Evolutionary conservation across 2,797 vertebrate genomes (phyloP).

Genomic region (Coreius guichenoti): DNA sequence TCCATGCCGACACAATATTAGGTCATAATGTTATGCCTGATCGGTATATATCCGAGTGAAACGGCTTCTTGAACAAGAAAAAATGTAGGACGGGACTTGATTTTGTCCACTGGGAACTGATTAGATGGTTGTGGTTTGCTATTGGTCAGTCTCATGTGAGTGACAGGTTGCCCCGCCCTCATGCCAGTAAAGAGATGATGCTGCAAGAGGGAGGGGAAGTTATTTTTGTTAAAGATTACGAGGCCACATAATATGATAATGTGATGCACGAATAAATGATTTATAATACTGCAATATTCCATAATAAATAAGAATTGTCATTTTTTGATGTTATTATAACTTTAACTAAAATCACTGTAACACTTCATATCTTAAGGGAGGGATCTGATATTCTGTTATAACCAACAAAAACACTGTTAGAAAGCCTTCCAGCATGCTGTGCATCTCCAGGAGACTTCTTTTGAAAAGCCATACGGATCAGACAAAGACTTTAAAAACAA

Average conservation of each 20-base stretch:
- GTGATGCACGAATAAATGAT: not conserved
- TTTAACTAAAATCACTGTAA: not conserved
- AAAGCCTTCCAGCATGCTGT: constrained; percentile 56
- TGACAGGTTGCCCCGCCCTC: not conserved
- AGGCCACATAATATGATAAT: not conserved
- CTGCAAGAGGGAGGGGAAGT: not conserved
- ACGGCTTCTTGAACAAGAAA: not conserved
- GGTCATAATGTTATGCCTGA: too few relatives aligned
- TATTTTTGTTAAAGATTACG: not conserved
- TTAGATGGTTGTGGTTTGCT: not conserved
- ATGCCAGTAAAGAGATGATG: not conserved
- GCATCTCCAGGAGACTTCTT: constrained; percentile 61
- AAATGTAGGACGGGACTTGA: not conserved
- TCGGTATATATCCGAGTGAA: not conserved
- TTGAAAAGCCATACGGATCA: constrained; percentile 56
- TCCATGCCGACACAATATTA: too few relatives aligned
- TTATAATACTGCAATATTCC: not conserved
- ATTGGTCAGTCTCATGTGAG: not conserved
- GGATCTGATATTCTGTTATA: constrained; percentile 36
- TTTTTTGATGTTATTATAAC: not conserved
- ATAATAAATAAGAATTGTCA: not conserved
- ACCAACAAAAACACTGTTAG: constrained; percentile 47
- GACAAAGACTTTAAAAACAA: constrained; percentile 50
- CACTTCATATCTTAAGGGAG: not conserved
- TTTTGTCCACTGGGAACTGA: not conserved